Evolutionary conservation across 2,888 invertebrate species (phyloP).

Genomic region (Ashinkailepas kermadecensis): DNA sequence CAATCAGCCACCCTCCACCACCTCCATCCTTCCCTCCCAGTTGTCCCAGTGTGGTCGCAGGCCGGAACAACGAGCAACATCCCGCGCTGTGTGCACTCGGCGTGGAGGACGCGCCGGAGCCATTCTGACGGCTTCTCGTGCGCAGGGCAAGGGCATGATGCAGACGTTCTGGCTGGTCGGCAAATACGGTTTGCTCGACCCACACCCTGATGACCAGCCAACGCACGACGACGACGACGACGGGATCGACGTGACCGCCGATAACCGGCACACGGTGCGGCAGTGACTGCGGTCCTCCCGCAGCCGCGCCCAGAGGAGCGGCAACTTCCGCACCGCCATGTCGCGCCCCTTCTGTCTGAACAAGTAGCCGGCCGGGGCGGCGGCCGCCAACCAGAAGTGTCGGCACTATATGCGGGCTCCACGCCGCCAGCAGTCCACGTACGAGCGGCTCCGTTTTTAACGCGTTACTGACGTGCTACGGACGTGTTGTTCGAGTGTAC

Average conservation of each 20-base stretch:
- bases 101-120: too few species aligned
- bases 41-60: too few species aligned
- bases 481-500: too few species aligned
- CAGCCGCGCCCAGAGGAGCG: background rate
- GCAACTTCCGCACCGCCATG: background rate
- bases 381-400: background rate
- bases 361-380: background rate
- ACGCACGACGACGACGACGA: slow-evolving; percentile 28
- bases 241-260: slow-evolving; percentile 30
- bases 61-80: too few species aligned
- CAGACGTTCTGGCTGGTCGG: slow-evolving; percentile 32
- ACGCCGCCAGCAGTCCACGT: too few species aligned
- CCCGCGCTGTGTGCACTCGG: too few species aligned
- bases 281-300: background rate
- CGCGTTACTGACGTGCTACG: too few species aligned
- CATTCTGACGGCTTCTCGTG: too few species aligned
- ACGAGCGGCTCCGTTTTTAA: too few species aligned
- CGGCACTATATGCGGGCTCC: too few species aligned
- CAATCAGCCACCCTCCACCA: too few species aligned
- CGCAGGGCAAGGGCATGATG: slow-evolving; percentile 30
- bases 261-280: slow-evolving; percentile 28
- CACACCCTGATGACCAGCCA: slow-evolving; percentile 24
- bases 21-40: too few species aligned
- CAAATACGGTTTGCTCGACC: slow-evolving; percentile 27
- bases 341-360: background rate